phyloP scores from a whole-genome alignment of 2,888 invertebrate genomes.

The Leptopilina syphax region DNA sequence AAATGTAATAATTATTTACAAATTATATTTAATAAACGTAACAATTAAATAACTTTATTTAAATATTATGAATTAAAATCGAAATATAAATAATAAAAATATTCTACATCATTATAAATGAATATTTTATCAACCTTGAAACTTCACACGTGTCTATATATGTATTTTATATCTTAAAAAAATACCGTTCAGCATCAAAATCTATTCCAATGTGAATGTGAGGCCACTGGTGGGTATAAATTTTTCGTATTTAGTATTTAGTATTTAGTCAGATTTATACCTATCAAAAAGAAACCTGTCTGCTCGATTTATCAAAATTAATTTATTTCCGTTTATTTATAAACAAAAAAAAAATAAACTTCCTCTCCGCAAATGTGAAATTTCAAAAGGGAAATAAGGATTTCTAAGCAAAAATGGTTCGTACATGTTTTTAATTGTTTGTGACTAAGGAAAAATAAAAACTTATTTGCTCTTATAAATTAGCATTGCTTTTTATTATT shows the following conservation, averaged over 20 bases:
- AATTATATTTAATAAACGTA: too few relatives aligned
- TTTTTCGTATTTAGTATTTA: constrained; percentile 48
- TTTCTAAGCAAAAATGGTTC: background rate
- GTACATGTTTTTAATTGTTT: background rate
- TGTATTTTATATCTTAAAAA: constrained; percentile 7
- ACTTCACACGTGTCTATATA: background rate
- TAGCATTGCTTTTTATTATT: too few relatives aligned
- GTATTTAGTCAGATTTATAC: constrained; percentile 46
- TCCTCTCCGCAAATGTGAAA: background rate
- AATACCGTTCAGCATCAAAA: constrained; percentile 32
- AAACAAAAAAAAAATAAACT: too few relatives aligned
- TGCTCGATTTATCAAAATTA: too few relatives aligned
- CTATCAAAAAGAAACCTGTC: constrained; percentile 19
- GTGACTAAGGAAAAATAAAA: too few relatives aligned
- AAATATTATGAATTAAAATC: too few relatives aligned
- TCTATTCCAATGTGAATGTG: constrained; percentile 41
- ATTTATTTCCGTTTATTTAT: too few relatives aligned
- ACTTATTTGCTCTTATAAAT: too few relatives aligned
- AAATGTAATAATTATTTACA: too few relatives aligned
- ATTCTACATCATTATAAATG: background rate
- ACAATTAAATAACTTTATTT: too few relatives aligned
- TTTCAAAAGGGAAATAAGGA: background rate
- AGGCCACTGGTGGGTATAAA: constrained; percentile 51
- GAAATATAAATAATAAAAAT: too few relatives aligned
- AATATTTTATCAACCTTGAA: constrained; percentile 30